Evolutionary conservation across 2,888 invertebrate genomes (phyloP), one percentile per base, ranked within the genome.

Genomic region (Dorcus parallelipipedus): DNA sequence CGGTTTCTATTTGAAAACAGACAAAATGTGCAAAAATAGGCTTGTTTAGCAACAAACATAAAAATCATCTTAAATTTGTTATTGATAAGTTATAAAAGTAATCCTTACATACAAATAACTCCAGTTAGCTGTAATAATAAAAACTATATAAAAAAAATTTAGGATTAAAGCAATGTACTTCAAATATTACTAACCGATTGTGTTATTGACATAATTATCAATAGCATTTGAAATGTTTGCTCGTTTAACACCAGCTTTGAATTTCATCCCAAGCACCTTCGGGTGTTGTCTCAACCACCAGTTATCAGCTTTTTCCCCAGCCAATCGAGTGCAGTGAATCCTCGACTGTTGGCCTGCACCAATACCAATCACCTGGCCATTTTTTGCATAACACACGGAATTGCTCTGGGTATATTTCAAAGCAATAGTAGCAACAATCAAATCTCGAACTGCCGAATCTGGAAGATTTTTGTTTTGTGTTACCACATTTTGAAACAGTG

Each of bases 291-390:
- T 86, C 69, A 96, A 79, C 97, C 97, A 98, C 97, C 98, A 99
- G 79, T 95, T 93, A 75, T 95, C 91, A 23, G 97, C 96, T 78
- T 99, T 99, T 73, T 95, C 94, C 48, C 97, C 97, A 58, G 98
- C 98, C 68, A 99, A 84, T 67, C 97, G 85, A 0, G 97, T 97
- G 81, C 98, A 99, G 79, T 99, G 98, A 73, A 99, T 97, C 64
- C 98, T 87, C 0, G 96, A 97, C 78, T 99, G 98, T 75, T 99
- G 98, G 0, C 98, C 98, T n/a, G 98, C 98, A 33, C 98, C 98
- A 69, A 97, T 97, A 14, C 98, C 98, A 70, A 97, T 88, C 9
- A 90, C 89, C 83, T 93, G 89, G 3, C 95, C 96, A 77, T 96
- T 91, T 69, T 89, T 89, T 0, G 97, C 97, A 72, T 91, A 98